These are phyloP conservation scores for Andrena camellia DNA, from an alignment of 2,888 invertebrate species.

Conservation along the genomic window DNA sequence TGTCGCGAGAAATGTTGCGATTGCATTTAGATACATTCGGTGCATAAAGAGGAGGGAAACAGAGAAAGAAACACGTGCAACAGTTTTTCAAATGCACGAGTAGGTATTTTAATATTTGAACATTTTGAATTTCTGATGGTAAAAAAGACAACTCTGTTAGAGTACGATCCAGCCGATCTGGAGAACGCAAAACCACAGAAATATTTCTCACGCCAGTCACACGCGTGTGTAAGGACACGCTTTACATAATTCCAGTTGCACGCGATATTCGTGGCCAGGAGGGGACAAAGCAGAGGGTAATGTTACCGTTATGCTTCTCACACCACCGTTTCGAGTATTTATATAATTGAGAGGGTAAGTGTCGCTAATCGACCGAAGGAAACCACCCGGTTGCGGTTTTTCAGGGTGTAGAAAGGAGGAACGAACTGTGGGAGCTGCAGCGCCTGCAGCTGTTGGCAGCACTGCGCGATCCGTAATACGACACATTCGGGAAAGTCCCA, in stretches of 20 bases:
- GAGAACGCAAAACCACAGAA: conserved; percentile 2
- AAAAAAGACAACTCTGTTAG: neutral
- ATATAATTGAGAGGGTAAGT: conserved; percentile 15
- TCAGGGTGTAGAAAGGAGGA: neutral
- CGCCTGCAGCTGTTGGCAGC: neutral
- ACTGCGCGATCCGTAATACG: conserved; percentile 55
- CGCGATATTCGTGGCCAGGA: neutral
- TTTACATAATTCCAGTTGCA: conserved; percentile 16
- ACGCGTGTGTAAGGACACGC: neutral
- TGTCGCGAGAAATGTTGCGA: conserved; percentile 28
- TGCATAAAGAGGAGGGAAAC: neutral
- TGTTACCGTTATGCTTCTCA: neutral
- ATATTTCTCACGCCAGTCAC: conserved; percentile 7
- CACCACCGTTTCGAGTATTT: conserved; percentile 11
- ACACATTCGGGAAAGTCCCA: conserved; percentile 56
- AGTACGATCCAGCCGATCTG: neutral
- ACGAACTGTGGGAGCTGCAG: conserved; percentile 8
- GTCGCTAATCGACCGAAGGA: neutral
- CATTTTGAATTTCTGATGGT: neutral
- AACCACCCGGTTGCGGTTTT: conserved; percentile 15
- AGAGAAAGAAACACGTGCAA: neutral
- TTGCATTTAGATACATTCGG: conserved; percentile 9
- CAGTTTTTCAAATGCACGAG: neutral
- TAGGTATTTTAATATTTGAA: conserved; percentile 1
- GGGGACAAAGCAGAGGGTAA: neutral